These are phyloP conservation scores for Tortricodes alternella DNA, from an alignment of 2,888 invertebrate genomes.

Conservation along the genomic window DNA sequence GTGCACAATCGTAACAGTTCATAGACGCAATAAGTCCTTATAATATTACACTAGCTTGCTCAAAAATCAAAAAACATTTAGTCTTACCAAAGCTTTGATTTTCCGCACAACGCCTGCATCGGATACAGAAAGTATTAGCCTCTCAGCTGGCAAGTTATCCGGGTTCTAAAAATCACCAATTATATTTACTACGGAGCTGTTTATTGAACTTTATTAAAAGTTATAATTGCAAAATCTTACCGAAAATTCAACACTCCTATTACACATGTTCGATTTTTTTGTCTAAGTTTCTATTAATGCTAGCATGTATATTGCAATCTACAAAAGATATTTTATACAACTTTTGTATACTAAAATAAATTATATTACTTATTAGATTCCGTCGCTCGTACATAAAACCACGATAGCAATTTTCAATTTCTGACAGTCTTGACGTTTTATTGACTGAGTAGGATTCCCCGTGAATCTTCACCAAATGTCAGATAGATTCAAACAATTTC, in stretches of 20 bases:
- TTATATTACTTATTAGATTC: slow-evolving; percentile 3
- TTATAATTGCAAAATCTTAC: slow-evolving; percentile 5
- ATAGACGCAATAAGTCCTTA: neutral
- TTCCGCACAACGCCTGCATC: slow-evolving; percentile 79
- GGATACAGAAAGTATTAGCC: slow-evolving; percentile 63
- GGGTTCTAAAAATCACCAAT: slow-evolving; percentile 77
- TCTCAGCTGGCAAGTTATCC: slow-evolving; percentile 81
- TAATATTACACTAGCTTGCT: slow-evolving; percentile 32
- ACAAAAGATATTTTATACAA: slow-evolving; percentile 1
- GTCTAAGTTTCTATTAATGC: neutral
- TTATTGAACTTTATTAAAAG: slow-evolving; percentile 12
- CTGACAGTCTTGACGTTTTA: neutral
- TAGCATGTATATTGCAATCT: neutral
- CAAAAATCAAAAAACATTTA: slow-evolving; percentile 21
- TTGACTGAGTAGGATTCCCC: too few relatives aligned
- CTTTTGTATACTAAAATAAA: neutral
- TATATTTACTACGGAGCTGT: slow-evolving; percentile 2
- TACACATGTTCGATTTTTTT: slow-evolving; percentile 11
- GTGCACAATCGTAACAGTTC: neutral
- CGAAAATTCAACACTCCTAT: slow-evolving; percentile 21
- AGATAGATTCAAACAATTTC: too few relatives aligned
- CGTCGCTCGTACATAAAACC: neutral
- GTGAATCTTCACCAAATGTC: too few relatives aligned
- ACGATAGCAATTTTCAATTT: slow-evolving; percentile 24
- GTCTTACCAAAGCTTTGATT: slow-evolving; percentile 85